Base-by-base conservation (phyloP, 2,797 vertebrate genomes). In the Lepilemur ruficaudatus region DNA sequence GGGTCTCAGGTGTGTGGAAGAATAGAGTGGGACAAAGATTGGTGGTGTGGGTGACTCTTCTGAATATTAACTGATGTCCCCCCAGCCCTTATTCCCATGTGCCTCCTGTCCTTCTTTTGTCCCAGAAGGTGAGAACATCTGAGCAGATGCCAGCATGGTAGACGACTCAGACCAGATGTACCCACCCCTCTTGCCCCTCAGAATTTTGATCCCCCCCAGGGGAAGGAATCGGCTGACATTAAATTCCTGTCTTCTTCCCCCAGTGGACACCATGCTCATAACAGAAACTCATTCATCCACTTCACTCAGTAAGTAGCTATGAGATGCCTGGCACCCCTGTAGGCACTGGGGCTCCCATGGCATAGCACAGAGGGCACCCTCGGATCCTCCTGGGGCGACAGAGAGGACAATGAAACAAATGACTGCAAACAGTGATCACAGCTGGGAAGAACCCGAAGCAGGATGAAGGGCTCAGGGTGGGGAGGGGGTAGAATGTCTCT, bases 401-500 rank as follows among this genome's bases (percentile, higher is more conserved):
- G 7, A 41, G 73, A 30, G 1, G 9, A 67, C 5, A 35, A 69
- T 3, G 35, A 41, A 59, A 32, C 13, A 12, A 3, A 20, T 59
- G 41, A 18, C n/a, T 78, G 67, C 30, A 25, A 55, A 38, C 2
- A 9, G 38, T 6, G 20, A 63, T 25, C 25, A 55, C 69, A 75
- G 35, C 43, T 9, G 2, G 7, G 35, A 63, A 89, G 32, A 38
- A 55, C 20, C 41, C 22, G 23, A 15, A 73, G 23, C 30, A 63
- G 38, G 48, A n/a, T 9, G 17, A 78, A 61, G 50, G 23, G 18
- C 12, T 46, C 0, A 61, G 14, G 61, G 61, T 25, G 61, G 17
- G 0, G 0, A 22, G 2, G 11, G 2, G 6, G 22, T 20, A 7
- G 48, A 7, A 1, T 59, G 3, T 48, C 57, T 73, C 67, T 28